Conservation (phyloP, 2,797 vertebrate genomes). For the Macropodus opercularis region DNA sequence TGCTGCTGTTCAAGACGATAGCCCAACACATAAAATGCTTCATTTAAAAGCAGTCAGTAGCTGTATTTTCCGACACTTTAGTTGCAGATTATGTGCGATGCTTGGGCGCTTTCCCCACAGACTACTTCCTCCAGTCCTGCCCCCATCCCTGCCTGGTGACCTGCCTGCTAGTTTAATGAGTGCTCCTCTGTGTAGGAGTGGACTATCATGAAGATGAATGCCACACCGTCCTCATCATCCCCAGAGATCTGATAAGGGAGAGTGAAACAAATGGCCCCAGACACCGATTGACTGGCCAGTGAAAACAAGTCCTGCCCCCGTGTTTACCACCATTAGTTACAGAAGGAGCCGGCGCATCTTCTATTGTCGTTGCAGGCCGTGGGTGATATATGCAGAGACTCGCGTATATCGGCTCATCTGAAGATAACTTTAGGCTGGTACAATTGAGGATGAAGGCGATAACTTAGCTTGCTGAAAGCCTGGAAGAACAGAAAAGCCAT, state of each 20-base stretch:
- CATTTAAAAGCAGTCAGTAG: no score
- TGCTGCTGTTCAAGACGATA: background rate
- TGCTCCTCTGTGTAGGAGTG: constrained; percentile 53
- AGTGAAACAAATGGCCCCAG: constrained; percentile 77
- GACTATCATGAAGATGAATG: constrained; percentile 72
- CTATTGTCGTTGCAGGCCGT: constrained; percentile 30
- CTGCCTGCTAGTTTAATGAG: constrained; percentile 58
- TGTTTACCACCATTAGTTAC: constrained; percentile 77
- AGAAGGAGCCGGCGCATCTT: constrained; percentile 38
- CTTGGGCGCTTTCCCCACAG: constrained; percentile 1
- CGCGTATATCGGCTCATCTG: constrained; percentile 24
- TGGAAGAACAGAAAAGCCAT: constrained; percentile 9
- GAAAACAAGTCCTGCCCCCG: constrained; percentile 73
- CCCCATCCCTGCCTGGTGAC: constrained; percentile 35
- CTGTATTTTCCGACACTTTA: background rate
- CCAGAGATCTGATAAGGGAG: constrained; percentile 70
- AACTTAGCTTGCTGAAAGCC: constrained; percentile 24
- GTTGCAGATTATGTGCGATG: constrained; percentile 2
- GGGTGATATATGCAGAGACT: constrained; percentile 17
- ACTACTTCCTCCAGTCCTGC: constrained; percentile 19
- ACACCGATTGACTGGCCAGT: constrained; percentile 78
- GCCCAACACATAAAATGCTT: background rate
- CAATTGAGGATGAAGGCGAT: constrained; percentile 25
- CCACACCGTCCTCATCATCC: constrained; percentile 62
- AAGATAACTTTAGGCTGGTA: constrained; percentile 3